phyloP scores from a whole-genome alignment of 1,140 invertebrate species.

The Agrilus planipennis region DNA sequence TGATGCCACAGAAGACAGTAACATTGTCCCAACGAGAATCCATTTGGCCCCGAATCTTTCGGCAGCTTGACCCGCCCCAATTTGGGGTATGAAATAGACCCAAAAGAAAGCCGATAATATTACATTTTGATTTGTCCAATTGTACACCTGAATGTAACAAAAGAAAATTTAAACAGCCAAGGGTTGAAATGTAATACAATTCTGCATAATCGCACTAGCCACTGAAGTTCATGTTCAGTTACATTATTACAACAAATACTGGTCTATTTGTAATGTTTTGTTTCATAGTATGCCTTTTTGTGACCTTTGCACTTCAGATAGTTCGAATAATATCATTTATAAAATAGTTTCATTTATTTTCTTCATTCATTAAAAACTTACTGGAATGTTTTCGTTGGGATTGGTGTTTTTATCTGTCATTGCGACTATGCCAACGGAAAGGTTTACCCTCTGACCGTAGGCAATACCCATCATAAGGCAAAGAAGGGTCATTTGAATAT shows the following conservation, averaged over 20 bases:
- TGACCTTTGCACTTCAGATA: too few relatives aligned
- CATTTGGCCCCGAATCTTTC: conserved; percentile 48
- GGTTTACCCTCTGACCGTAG: conserved; percentile 51
- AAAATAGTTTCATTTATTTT: too few relatives aligned
- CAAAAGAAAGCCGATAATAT: conserved; percentile 53
- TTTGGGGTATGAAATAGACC: conserved; percentile 38
- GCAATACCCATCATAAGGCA: conserved; percentile 50
- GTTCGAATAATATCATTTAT: too few relatives aligned
- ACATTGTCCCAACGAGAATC: conserved; percentile 42
- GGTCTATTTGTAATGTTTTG: too few relatives aligned
- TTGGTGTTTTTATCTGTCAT: conserved; percentile 44
- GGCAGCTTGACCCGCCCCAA: conserved; percentile 54
- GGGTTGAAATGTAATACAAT: too few relatives aligned
- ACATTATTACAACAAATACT: too few relatives aligned
- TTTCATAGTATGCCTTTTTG: too few relatives aligned
- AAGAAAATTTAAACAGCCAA: too few relatives aligned
- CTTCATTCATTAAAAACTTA: too few relatives aligned
- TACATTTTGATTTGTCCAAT: conserved; percentile 36
- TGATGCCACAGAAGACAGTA: conserved; percentile 37
- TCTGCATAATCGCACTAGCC: too few relatives aligned
- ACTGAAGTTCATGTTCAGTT: too few relatives aligned
- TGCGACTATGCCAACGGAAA: conserved; percentile 60
- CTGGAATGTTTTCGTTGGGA: conserved; percentile 24
- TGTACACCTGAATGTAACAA: conserved; percentile 31
- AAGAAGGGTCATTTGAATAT: conserved; percentile 48